Evolutionary conservation across 2,888 invertebrate genomes (phyloP).

Genomic region (Toxonevra muliebris): DNA sequence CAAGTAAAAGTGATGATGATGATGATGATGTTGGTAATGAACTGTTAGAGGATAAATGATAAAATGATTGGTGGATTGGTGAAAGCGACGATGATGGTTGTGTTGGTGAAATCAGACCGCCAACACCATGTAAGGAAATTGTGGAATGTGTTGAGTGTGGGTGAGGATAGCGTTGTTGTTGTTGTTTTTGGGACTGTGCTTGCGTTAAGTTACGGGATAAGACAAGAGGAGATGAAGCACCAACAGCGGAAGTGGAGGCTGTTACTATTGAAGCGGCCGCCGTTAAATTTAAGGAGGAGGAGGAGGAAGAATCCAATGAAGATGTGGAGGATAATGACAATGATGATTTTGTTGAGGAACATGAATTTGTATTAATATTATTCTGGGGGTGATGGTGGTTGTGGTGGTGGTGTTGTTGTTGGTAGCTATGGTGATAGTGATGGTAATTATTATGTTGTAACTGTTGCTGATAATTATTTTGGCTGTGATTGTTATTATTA

Average conservation of each 20-base stretch:
- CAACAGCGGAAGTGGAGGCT: too few species aligned
- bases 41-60: constrained; percentile 26
- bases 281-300: too few species aligned
- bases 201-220: neutral
- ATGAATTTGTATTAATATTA: neutral
- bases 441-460: constrained; percentile 9
- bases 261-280: too few species aligned
- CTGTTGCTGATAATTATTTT: constrained; percentile 4
- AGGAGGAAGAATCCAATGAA: too few species aligned
- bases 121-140: too few species aligned
- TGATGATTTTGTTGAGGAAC: too few species aligned
- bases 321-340: too few species aligned
- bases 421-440: constrained; percentile 10
- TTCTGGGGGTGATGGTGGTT: constrained; percentile 2
- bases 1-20: constrained; percentile 12
- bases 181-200: constrained; percentile 12
- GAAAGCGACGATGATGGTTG: neutral
- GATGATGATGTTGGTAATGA: constrained; percentile 26
- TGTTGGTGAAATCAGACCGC: too few species aligned
- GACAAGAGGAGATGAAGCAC: too few species aligned
- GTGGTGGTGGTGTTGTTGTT: neutral
- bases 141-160: constrained; percentile 11
- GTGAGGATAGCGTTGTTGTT: neutral
- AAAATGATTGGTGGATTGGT: constrained; percentile 35
- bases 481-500: constrained; percentile 20